These are phyloP conservation scores for Zaprionus ornatus DNA, from an alignment of 1,140 invertebrate genomes.

Conservation along the genomic window DNA sequence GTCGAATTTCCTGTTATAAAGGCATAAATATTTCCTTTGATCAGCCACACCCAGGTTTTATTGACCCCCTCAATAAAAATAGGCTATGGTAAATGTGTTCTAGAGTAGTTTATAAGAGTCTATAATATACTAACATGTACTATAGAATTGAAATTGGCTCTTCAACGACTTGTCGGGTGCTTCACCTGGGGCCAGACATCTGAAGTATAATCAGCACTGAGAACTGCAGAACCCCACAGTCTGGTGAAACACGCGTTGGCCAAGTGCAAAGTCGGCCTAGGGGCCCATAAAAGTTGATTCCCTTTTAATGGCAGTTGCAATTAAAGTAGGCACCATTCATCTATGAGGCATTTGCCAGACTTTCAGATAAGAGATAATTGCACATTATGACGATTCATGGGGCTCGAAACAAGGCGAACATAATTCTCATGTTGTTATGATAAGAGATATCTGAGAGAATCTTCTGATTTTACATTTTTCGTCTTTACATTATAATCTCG, in stretches of 20 bases:
- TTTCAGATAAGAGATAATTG: constrained; percentile 47
- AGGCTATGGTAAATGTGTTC: background rate
- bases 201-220: constrained; percentile 22
- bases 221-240: constrained; percentile 20
- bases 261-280: constrained; percentile 54
- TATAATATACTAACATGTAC: background rate
- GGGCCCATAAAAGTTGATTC: constrained; percentile 48
- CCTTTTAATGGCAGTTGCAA: constrained; percentile 38
- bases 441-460: background rate
- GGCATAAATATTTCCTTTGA: constrained; percentile 11
- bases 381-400: constrained; percentile 44
- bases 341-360: constrained; percentile 44
- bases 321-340: constrained; percentile 50
- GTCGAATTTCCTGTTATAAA: constrained; percentile 5
- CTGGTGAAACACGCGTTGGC: constrained; percentile 45
- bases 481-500: constrained; percentile 26
- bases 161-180: constrained; percentile 3
- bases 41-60: constrained; percentile 10
- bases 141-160: background rate
- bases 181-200: constrained; percentile 21
- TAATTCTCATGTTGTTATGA: constrained; percentile 43
- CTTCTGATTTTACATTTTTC: constrained; percentile 7
- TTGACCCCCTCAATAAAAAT: constrained; percentile 8
- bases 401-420: constrained; percentile 12
- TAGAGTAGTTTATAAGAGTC: background rate